Evolutionary conservation across 2,113 vertebrate genomes (phyloP).

Genomic region (Aegithalos caudatus): DNA sequence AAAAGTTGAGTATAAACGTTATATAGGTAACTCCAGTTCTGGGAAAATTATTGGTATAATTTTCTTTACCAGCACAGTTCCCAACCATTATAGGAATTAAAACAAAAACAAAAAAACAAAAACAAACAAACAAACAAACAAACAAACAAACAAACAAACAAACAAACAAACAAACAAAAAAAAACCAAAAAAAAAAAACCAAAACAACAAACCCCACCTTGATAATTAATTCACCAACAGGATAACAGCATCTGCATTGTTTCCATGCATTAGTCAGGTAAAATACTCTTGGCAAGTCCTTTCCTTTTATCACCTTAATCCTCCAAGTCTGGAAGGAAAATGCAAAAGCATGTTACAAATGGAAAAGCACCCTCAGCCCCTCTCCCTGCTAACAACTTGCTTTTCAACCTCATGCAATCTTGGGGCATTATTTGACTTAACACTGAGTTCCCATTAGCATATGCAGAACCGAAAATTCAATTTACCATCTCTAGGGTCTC

Average conservation of each 20-base stretch:
- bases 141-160: not conserved
- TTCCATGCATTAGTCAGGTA: not conserved
- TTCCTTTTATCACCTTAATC: slow-evolving; percentile 37
- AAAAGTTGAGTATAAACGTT: not conserved
- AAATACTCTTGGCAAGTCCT: slow-evolving; percentile 15
- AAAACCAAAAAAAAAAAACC: not conserved
- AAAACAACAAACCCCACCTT: not conserved
- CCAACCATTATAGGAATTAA: not conserved
- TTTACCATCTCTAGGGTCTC: not conserved
- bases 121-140: not conserved
- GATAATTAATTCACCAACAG: not conserved
- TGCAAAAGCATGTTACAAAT: not conserved
- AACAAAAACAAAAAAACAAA: too few relatives aligned
- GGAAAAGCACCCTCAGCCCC: not conserved
- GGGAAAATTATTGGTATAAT: not conserved
- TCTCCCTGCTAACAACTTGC: not conserved
- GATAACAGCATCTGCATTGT: not conserved
- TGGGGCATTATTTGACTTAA: not conserved
- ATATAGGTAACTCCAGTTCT: not conserved
- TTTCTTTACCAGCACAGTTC: not conserved
- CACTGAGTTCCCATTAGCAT: not conserved
- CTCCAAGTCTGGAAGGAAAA: slow-evolving; percentile 5
- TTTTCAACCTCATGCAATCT: not conserved
- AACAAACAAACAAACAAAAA: not conserved
- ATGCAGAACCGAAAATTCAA: not conserved